phyloP scores from a whole-genome alignment of 2,113 vertebrate genomes.

The Proterorhinus semilunaris region DNA sequence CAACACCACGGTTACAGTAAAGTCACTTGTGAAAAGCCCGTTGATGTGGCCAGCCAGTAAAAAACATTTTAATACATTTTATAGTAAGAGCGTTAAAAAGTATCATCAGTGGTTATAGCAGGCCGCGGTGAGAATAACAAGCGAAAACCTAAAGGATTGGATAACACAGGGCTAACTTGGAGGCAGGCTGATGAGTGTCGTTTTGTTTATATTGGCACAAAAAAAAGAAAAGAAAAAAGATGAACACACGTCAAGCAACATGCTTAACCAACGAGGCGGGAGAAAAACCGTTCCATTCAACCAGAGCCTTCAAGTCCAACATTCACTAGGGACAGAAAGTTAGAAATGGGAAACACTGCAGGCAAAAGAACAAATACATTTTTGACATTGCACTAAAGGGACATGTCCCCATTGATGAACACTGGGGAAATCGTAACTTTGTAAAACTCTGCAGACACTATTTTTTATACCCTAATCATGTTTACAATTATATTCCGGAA shows the following conservation, averaged over 20 bases:
- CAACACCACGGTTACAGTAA: conserved; percentile 58
- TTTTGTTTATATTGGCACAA: conserved; percentile 42
- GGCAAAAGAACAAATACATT: too few species aligned
- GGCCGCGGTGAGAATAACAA: conserved; percentile 44
- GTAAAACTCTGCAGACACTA: too few species aligned
- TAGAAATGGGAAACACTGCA: too few species aligned
- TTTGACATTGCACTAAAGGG: too few species aligned
- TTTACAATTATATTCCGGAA: too few species aligned
- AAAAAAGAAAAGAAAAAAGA: conserved; percentile 4
- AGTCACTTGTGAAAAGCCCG: conserved; percentile 61
- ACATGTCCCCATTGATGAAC: too few species aligned
- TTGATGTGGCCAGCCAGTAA: conserved; percentile 56
- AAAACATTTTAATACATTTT: conserved; percentile 49
- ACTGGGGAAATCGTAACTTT: too few species aligned
- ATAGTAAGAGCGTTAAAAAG: conserved; percentile 42
- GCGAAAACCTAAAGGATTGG: conserved; percentile 32
- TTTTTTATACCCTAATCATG: too few species aligned
- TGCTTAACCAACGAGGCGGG: conserved; percentile 29
- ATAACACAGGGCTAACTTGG: not conserved
- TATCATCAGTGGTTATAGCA: conserved; percentile 72
- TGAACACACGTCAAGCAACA: conserved; percentile 31
- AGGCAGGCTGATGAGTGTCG: not conserved
- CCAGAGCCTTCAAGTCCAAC: conserved; percentile 30
- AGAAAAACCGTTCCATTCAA: conserved; percentile 21
- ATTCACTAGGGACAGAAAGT: not conserved